Conservation (phyloP, 2,888 invertebrate genomes). For the Ellobium chinense region DNA sequence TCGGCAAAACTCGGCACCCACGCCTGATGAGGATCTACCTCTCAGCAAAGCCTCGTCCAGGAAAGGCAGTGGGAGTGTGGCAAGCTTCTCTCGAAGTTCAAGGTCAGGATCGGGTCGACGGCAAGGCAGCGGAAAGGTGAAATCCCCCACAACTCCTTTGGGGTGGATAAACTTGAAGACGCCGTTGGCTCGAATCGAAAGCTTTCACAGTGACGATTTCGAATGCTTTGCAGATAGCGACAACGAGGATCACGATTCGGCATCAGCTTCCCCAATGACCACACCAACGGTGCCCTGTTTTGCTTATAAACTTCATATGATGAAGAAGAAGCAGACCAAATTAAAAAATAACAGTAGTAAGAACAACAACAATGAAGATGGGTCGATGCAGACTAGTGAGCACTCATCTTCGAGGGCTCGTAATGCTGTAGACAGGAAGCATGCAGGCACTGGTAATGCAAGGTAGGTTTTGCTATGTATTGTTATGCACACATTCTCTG, state of each 20-base stretch:
- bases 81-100: slow-evolving; percentile 27
- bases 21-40: slow-evolving; percentile 23
- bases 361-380: not conserved
- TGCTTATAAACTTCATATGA: slow-evolving; percentile 67
- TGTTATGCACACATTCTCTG: too few relatives aligned
- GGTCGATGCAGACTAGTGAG: slow-evolving; percentile 9
- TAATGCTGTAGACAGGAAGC: slow-evolving; percentile 31
- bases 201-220: slow-evolving; percentile 75
- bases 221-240: slow-evolving; percentile 60
- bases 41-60: slow-evolving; percentile 23
- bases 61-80: slow-evolving; percentile 21
- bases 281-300: slow-evolving; percentile 74
- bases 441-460: not conserved
- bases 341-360: slow-evolving; percentile 53
- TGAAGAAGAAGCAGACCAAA: slow-evolving; percentile 64
- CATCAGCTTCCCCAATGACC: slow-evolving; percentile 58
- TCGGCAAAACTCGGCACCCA: slow-evolving; percentile 12
- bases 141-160: slow-evolving; percentile 67
- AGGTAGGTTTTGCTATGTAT: slow-evolving; percentile 32
- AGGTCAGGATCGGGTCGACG: slow-evolving; percentile 31
- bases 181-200: slow-evolving; percentile 73
- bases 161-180: slow-evolving; percentile 69
- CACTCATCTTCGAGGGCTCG: slow-evolving; percentile 17
- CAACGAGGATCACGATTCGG: slow-evolving; percentile 23
- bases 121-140: slow-evolving; percentile 42